Conservation (phyloP, 2,113 vertebrate genomes). For the rabbit (Oryctolagus cuniculus) region mOryCun1.1 NC_091444.1:3311501-3312000, state of each 20-base stretch:
- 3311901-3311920: neutral
- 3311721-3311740: neutral
- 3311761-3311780: neutral
- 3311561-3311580: neutral
- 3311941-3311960: neutral
- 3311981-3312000: neutral
- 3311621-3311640: neutral
- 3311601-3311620: neutral
- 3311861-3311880: too few species aligned
- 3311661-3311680: neutral
- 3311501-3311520: conserved; percentile 93
- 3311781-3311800: neutral
- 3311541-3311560: neutral
- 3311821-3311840: neutral
- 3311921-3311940: neutral
- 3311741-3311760: neutral
- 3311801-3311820: neutral
- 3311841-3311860: neutral
- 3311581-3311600: neutral
- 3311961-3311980: neutral
- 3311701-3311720: neutral
- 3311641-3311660: neutral
- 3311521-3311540: conserved; percentile 80
- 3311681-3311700: neutral
- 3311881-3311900: neutral